Base-by-base conservation (phyloP, 2,888 invertebrate genomes). In the Sussaba pulchella region DNA sequence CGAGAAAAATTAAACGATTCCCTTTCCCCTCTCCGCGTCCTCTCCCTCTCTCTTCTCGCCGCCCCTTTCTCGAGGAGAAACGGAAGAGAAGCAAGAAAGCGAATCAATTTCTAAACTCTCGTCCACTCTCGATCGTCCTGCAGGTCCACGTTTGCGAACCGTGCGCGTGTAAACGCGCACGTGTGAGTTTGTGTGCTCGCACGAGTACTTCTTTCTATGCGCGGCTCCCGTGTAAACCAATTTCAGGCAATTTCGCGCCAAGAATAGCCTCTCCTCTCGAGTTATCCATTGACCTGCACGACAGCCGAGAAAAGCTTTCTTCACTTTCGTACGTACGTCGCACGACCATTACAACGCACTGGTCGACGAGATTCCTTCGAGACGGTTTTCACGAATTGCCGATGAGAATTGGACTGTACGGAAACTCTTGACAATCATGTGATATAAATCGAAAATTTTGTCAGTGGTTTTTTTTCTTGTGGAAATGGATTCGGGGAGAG, bases 191-290 rank as follows among this genome's bases (percentile, higher is more conserved):
- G 12, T 70, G 47, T 69, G 47, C 63, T 52, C 36, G 50, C 17
- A 26, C 19, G 39, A 78, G 78, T 47, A 77, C 77, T 81, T 81
- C 72, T 75, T 61, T 61, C 86, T 87, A 85, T 87, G 84, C 85
- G 86, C 84, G 83, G 84, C 85, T 87, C 85, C 86, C 90, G 89
- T 90, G 91, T 92, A 92, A 92, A 92, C 91, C 92, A 92, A 92
- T 92, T 92, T 92, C 91, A 91, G 92, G 91, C 92, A 92, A 92
- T 92, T 92, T 92, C 92, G 87, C 89, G 85, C 85, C 91, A 91
- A 92, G 92, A 92, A 92, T 92, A 90, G 92, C 91, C 90, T 31
- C n/a, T n/a, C 88, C 92, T 91, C 88, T 69, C 87, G 70, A 89
- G 85, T 88, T 85, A 89, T 88, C 88, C 89, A 91, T 91, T 90